A percentile compares a stretch with the other conserved stretches of the same genome.
phyloP scores from a whole-genome alignment of 2,797 vertebrate genomes.

The Pristis pectinata region DNA sequence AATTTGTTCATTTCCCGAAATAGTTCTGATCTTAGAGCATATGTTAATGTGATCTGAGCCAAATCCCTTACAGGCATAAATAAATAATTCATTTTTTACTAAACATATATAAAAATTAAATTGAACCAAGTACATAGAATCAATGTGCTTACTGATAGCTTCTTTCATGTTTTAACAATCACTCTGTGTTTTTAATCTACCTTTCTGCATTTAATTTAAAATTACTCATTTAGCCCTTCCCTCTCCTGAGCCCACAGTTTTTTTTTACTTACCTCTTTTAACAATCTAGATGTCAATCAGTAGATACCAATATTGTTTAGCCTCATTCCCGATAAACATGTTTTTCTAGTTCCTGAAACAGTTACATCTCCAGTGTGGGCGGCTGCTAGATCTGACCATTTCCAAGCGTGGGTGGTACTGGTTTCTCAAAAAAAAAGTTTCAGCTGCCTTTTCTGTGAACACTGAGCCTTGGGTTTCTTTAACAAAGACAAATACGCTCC shows the following conservation, averaged over 20 bases:
- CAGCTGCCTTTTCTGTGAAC: not conserved
- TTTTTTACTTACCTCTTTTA: not conserved
- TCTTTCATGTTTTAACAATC: not conserved
- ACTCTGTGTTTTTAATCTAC: not conserved
- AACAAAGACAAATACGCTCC: not conserved
- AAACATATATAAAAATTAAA: not conserved
- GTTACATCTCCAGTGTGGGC: not conserved
- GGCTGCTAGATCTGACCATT: not conserved
- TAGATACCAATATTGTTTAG: not conserved
- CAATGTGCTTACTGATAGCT: not conserved
- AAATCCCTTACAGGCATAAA: not conserved
- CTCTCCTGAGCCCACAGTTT: not conserved
- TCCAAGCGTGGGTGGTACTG: conserved; percentile 4
- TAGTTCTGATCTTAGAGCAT: not conserved
- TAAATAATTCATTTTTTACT: not conserved
- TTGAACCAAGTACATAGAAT: not conserved
- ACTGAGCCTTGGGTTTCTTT: not conserved
- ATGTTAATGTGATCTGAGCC: not conserved
- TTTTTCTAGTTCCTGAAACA: conserved; percentile 25
- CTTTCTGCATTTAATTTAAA: not conserved
- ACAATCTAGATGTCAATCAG: not conserved
- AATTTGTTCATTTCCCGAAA: not conserved
- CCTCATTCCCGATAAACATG: not conserved
- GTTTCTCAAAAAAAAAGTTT: not conserved
- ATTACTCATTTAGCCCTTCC: not conserved